A percentile compares a stretch with the other conserved stretches of the same genome.
These are phyloP conservation scores for Chrysocyon brachyurus DNA, from an alignment of 2,797 vertebrate species.

Conservation along the genomic window DNA sequence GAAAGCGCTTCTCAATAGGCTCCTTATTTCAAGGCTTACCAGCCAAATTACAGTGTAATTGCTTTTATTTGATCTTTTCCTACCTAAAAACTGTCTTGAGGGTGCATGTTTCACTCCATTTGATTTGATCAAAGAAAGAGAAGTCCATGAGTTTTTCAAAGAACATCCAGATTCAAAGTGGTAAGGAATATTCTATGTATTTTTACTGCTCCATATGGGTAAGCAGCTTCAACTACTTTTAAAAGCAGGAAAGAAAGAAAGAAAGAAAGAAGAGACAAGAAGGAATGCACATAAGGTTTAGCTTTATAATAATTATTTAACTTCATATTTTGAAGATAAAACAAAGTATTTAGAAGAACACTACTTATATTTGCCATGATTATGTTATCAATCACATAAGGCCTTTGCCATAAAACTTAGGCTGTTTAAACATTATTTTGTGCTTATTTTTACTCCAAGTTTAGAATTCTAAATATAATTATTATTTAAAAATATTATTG, in stretches of 20 bases:
- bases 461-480: not conserved
- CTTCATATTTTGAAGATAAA: slow-evolving; percentile 41
- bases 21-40: slow-evolving; percentile 89
- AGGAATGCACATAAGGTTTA: not conserved
- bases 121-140: slow-evolving; percentile 88
- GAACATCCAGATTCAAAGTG: slow-evolving; percentile 80
- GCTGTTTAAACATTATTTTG: not conserved
- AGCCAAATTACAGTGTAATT: slow-evolving; percentile 91
- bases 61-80: slow-evolving; percentile 90
- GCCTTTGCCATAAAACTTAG: not conserved
- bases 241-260: not conserved
- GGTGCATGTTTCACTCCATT: slow-evolving; percentile 88
- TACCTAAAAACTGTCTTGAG: slow-evolving; percentile 89
- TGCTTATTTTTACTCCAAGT: not conserved
- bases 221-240: slow-evolving; percentile 15
- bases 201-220: slow-evolving; percentile 6
- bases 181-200: slow-evolving; percentile 31
- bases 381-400: not conserved
- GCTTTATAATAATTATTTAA: not conserved
- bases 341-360: not conserved
- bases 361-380: not conserved
- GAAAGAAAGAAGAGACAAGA: not conserved
- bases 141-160: slow-evolving; percentile 84
- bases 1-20: slow-evolving; percentile 82
- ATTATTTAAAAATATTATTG: not conserved